These are phyloP conservation scores for Mustela nigripes DNA, from an alignment of 2,113 vertebrate genomes.

Conservation along the genomic window DNA sequence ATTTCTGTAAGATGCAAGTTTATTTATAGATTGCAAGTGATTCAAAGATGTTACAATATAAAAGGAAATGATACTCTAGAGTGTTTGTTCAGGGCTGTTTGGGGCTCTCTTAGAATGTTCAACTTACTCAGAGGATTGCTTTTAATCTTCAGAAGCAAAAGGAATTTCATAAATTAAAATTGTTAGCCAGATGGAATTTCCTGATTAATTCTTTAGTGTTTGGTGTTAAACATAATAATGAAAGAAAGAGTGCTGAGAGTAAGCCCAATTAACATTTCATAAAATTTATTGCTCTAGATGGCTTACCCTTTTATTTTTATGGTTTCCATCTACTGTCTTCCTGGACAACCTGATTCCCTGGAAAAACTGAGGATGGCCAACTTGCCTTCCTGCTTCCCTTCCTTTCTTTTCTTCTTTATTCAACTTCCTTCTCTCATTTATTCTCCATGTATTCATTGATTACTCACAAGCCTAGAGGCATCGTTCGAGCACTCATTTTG, in stretches of 20 bases:
- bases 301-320: slow-evolving; percentile 55
- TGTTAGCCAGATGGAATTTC: slow-evolving; percentile 83
- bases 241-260: slow-evolving; percentile 70
- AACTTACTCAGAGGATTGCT: slow-evolving; percentile 69
- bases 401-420: slow-evolving; percentile 9
- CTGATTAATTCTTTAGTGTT: slow-evolving; percentile 82
- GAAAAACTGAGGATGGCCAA: background rate
- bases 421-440: background rate
- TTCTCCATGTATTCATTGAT: background rate
- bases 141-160: slow-evolving; percentile 83
- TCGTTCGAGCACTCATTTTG: background rate
- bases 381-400: background rate
- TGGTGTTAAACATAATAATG: slow-evolving; percentile 76
- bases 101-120: slow-evolving; percentile 72
- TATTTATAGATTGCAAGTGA: slow-evolving; percentile 80
- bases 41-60: slow-evolving; percentile 78
- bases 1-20: slow-evolving; percentile 81
- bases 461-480: background rate
- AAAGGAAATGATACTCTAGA: slow-evolving; percentile 75
- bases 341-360: slow-evolving; percentile 4
- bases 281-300: slow-evolving; percentile 75
- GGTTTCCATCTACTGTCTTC: background rate
- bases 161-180: slow-evolving; percentile 82
- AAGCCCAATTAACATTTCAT: slow-evolving; percentile 77
- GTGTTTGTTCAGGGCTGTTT: slow-evolving; percentile 59